Conservation (phyloP, 2,797 vertebrate species). For the Squalus acanthias region DNA sequence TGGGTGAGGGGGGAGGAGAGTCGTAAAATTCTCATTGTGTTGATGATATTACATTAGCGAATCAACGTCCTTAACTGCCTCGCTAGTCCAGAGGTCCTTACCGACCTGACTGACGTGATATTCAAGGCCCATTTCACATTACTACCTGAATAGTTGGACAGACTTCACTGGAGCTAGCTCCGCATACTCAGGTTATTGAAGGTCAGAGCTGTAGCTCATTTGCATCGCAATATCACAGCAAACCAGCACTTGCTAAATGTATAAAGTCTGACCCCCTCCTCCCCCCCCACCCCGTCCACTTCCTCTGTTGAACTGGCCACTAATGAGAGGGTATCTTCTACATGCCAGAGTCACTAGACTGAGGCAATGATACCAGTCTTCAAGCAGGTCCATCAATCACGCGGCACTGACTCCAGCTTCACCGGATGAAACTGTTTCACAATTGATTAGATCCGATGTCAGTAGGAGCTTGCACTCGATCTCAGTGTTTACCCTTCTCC, state of each 20-base stretch:
- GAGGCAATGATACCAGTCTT: neutral
- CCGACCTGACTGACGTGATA: neutral
- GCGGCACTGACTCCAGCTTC: neutral
- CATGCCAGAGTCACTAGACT: neutral
- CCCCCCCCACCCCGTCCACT: too few relatives aligned
- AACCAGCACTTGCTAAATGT: neutral
- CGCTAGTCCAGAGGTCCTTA: neutral
- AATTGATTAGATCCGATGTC: neutral
- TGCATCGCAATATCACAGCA: neutral
- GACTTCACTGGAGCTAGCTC: neutral
- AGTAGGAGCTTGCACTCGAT: neutral
- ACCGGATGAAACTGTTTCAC: neutral
- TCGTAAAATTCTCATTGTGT: neutral
- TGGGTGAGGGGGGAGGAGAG: too few relatives aligned
- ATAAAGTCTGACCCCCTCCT: neutral
- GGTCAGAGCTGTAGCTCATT: neutral
- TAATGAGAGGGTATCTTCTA: neutral
- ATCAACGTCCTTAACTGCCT: neutral
- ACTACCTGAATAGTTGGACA: constrained; percentile 9
- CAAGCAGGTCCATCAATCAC: neutral
- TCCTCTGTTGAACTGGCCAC: neutral
- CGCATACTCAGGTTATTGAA: neutral
- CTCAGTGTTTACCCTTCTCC: neutral
- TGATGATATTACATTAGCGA: neutral
- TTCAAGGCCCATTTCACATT: constrained; percentile 33